Evolutionary conservation across 2,888 invertebrate genomes (phyloP).

Genomic region (Alloscopus bannaensis): DNA sequence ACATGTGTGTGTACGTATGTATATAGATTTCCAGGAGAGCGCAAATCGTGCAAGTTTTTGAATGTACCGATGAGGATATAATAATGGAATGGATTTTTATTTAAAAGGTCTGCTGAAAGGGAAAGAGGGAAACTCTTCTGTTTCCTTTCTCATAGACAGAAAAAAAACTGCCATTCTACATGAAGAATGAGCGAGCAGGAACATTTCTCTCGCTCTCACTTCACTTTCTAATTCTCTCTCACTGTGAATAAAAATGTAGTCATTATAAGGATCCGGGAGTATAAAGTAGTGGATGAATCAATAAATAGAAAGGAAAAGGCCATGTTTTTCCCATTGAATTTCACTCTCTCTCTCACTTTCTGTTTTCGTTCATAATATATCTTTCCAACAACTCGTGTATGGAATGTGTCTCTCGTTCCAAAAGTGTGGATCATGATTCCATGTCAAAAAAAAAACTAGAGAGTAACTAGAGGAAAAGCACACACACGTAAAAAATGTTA

Average conservation of each 20-base stretch:
- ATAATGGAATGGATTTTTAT: conserved; percentile 16
- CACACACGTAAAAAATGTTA: neutral
- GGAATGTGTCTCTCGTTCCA: neutral
- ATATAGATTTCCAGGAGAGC: neutral
- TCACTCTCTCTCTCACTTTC: neutral
- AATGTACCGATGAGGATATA: conserved; percentile 6
- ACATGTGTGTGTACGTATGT: neutral
- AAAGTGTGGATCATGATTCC: conserved; percentile 20
- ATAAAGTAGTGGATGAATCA: conserved; percentile 5
- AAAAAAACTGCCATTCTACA: conserved; percentile 1
- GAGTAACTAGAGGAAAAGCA: neutral
- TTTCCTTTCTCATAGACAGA: conserved; percentile 1
- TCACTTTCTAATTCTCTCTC: conserved; percentile 29
- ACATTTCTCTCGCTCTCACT: conserved; percentile 5
- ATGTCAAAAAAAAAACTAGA: conserved; percentile 4
- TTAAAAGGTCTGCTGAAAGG: too few relatives aligned
- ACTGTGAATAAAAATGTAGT: conserved; percentile 48
- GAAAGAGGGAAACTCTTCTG: conserved; percentile 12
- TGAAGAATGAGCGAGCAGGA: conserved; percentile 21
- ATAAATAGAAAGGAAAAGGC: conserved; percentile 4
- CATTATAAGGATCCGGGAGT: neutral
- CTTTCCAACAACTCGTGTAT: too few relatives aligned
- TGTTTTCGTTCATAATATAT: conserved; percentile 5
- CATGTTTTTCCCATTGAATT: conserved; percentile 12
- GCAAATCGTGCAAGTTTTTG: neutral